phyloP scores from a whole-genome alignment of 2,888 invertebrate genomes.

The Choreutis nemorana region DNA sequence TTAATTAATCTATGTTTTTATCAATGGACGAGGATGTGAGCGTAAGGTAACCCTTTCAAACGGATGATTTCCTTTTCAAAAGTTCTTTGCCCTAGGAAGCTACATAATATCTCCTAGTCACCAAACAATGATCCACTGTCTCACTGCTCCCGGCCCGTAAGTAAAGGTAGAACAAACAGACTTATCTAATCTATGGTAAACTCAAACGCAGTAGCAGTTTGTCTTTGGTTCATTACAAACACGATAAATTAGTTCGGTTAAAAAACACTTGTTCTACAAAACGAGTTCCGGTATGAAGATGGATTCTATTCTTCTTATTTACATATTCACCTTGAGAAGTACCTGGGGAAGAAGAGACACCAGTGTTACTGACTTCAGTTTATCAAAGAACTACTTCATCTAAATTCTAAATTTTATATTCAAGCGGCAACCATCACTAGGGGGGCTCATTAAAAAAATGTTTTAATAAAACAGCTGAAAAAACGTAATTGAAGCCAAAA shows the following conservation, averaged over 20 bases:
- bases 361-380: constrained; percentile 38
- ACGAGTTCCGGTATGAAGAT: constrained; percentile 57
- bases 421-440: no score
- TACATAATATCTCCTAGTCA: constrained; percentile 30
- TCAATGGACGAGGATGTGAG: constrained; percentile 1
- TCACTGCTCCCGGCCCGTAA: constrained; percentile 52
- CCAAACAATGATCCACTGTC: constrained; percentile 55
- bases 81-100: constrained; percentile 27
- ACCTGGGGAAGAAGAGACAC: constrained; percentile 62
- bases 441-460: constrained; percentile 44
- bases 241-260: constrained; percentile 63
- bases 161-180: constrained; percentile 58
- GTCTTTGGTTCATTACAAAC: constrained; percentile 60
- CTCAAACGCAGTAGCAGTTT: constrained; percentile 64
- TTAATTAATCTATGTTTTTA: neutral
- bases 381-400: no score
- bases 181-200: constrained; percentile 61
- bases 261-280: constrained; percentile 57
- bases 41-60: constrained; percentile 13
- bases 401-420: no score
- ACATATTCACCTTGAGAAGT: constrained; percentile 67
- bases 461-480: constrained; percentile 50
- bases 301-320: constrained; percentile 53
- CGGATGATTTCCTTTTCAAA: constrained; percentile 30
- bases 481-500: constrained; percentile 60